phyloP scores from a whole-genome alignment of 2,888 invertebrate genomes.

The Apodemia duryi region DNA sequence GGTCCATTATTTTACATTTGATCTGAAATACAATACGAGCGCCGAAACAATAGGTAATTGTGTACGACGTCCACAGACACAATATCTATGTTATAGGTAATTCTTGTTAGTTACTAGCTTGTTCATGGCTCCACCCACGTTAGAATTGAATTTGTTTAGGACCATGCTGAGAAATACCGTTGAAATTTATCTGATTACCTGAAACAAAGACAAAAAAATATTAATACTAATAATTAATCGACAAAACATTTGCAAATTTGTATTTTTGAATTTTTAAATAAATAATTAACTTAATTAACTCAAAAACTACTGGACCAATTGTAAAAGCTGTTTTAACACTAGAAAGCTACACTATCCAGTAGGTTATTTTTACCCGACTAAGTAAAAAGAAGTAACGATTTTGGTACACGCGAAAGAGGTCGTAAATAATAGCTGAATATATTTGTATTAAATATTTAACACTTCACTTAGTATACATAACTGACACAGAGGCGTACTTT shows the following conservation, averaged over 20 bases:
- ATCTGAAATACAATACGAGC: constrained; percentile 4
- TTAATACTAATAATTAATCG: no score
- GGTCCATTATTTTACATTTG: constrained; percentile 14
- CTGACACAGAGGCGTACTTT: background rate
- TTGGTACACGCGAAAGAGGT: no score
- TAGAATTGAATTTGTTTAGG: background rate
- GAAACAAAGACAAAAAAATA: background rate
- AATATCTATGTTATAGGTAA: background rate
- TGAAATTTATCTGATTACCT: background rate
- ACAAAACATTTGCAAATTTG: no score
- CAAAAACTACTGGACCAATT: no score
- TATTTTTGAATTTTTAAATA: no score
- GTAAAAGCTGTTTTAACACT: no score
- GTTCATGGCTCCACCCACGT: background rate
- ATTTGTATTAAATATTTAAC: no score
- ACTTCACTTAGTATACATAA: background rate
- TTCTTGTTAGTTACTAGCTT: background rate
- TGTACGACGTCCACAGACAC: background rate
- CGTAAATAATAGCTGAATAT: no score
- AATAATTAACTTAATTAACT: no score
- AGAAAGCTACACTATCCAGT: no score
- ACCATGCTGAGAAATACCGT: background rate
- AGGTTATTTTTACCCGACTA: no score
- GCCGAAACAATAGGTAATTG: constrained; percentile 12
- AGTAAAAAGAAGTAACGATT: no score